These are phyloP conservation scores for Hippocampus barbouri DNA, from an alignment of 2,113 vertebrate species.

Conservation along the genomic window DNA sequence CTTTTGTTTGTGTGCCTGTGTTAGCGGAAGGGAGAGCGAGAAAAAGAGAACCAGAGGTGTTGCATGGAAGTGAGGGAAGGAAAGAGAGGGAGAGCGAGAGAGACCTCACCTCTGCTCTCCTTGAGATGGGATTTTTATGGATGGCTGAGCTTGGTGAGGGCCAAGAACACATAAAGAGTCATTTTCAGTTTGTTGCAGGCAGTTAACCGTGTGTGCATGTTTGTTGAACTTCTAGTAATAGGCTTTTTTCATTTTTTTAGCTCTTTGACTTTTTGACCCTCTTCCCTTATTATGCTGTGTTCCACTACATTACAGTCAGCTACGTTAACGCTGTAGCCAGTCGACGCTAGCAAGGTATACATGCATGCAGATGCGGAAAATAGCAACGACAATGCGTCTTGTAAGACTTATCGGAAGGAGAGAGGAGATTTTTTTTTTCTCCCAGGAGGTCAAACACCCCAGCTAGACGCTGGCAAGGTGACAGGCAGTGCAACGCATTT, in stretches of 20 bases:
- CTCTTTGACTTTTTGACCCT: conserved; percentile 62
- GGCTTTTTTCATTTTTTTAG: conserved; percentile 32
- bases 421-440: not conserved
- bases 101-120: conserved; percentile 76
- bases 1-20: conserved; percentile 60
- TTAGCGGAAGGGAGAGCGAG: conserved; percentile 48
- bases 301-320: conserved; percentile 19
- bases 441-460: conserved; percentile 44
- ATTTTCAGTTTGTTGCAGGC: conserved; percentile 72
- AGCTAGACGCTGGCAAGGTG: conserved; percentile 10
- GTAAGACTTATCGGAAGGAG: conserved; percentile 7
- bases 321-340: conserved; percentile 26
- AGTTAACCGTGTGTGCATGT: conserved; percentile 71
- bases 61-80: conserved; percentile 25
- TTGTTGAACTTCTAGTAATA: conserved; percentile 71
- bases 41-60: conserved; percentile 27
- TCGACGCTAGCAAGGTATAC: conserved; percentile 1
- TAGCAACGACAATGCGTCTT: not conserved
- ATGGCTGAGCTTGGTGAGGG: conserved; percentile 71
- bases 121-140: conserved; percentile 80
- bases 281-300: conserved; percentile 48
- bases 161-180: conserved; percentile 75
- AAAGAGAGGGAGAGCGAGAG: conserved; percentile 33
- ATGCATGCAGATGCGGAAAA: not conserved
- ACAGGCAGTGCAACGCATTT: not conserved